Evolutionary conservation across 2,888 invertebrate species (phyloP), one percentile per base, ranked within the genome.

Genomic region (Agrotis segetum): DNA sequence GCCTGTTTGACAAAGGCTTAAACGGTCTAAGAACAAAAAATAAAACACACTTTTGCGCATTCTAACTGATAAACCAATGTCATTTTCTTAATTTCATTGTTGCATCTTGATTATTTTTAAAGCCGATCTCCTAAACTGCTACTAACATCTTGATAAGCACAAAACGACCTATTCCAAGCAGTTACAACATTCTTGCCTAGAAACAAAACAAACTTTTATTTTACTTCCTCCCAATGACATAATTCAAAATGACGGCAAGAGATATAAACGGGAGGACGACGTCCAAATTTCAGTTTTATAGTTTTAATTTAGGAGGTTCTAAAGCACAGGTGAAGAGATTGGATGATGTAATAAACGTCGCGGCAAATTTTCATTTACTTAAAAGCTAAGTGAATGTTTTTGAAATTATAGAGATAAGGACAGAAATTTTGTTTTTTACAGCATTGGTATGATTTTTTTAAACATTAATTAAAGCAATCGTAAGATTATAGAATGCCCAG

Each of bases 231-330:
- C 3, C 21, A 60, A 80, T 64, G 67, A 71, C 69, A 62, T 52
- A 52, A 74, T 67, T 64, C 19, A 65, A 61, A 69, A 53, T 63
- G 53, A 59, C 29, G 72, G 66, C 56, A 53, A 63, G 69, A 60
- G 60, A 68, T 68, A 74, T 71, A 74, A 77, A 77, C 60, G 63
- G 44, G 50, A 67, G 77, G 69, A 63, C 58, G 69, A 63, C 58
- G 67, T 71, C 82, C 56, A 62, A 79, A 82, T 69, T 82, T 67
- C 73, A 78, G 78, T 81, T 83, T 83, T 79, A 83, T 81, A 74
- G 81, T 81, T 83, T 83, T 83, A 76, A 83, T 83, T 83, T 79
- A 77, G 83, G 67, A 63, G 70, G 29, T 69, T 74, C 70, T 70
- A 61, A 65, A 76, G 70, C 67, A 71, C 71, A 78, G 76, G 83